Evolutionary conservation across 2,888 invertebrate genomes (phyloP).

Genomic region (Orthosia cruda): DNA sequence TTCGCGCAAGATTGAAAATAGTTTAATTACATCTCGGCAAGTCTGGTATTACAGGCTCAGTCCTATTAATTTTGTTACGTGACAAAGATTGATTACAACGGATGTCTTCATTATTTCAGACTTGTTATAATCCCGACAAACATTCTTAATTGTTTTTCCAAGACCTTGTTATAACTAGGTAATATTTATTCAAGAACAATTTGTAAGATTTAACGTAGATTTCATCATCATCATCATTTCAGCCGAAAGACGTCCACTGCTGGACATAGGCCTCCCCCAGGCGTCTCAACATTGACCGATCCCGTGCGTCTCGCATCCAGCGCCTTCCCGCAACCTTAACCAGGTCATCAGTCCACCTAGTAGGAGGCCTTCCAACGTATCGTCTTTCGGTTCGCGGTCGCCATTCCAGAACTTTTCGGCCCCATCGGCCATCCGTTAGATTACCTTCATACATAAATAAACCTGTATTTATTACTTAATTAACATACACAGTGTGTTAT

Average conservation of each 20-base stretch:
- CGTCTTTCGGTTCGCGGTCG: no score
- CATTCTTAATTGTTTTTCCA: slow-evolving; percentile 52
- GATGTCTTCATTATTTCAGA: slow-evolving; percentile 69
- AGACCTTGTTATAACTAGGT: slow-evolving; percentile 27
- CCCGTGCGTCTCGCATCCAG: no score
- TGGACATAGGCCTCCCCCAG: no score
- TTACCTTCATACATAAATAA: not conserved
- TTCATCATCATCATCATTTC: no score
- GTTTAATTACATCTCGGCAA: slow-evolving; percentile 47
- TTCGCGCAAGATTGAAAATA: slow-evolving; percentile 13
- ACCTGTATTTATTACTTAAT: not conserved
- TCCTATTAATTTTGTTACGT: slow-evolving; percentile 58
- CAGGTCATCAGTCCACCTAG: no score
- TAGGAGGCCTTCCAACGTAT: no score
- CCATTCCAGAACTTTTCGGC: no score
- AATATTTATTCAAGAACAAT: slow-evolving; percentile 11
- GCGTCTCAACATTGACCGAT: no score
- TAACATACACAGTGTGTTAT: not conserved
- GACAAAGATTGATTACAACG: slow-evolving; percentile 72
- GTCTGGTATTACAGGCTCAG: slow-evolving; percentile 41
- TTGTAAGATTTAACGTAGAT: slow-evolving; percentile 2
- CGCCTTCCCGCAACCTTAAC: no score
- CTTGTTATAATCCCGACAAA: slow-evolving; percentile 52
- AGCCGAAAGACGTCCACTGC: no score
- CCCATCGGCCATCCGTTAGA: no score